phyloP scores from a whole-genome alignment of 2,888 invertebrate species.

The Tenthredo mesomela region DNA sequence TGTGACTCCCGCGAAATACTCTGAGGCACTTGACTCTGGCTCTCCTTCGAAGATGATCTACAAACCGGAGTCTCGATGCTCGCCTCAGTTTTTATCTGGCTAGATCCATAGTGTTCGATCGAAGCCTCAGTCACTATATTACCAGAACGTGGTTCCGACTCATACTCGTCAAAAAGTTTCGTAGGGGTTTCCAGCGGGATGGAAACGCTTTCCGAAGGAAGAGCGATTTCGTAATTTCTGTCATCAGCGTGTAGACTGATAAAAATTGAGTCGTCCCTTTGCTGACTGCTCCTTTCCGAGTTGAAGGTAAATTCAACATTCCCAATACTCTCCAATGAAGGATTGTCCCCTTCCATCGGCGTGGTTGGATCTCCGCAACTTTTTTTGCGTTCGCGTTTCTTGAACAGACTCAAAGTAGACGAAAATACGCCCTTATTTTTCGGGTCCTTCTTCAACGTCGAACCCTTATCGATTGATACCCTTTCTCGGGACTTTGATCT shows the following conservation, averaged over 20 bases:
- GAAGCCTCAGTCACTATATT: conserved; percentile 73
- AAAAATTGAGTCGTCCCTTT: conserved; percentile 68
- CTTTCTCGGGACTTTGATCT: conserved; percentile 76
- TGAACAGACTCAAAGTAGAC: conserved; percentile 74
- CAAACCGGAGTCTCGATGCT: conserved; percentile 62
- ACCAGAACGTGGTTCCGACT: conserved; percentile 64
- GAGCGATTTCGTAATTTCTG: conserved; percentile 67
- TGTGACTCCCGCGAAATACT: conserved; percentile 66
- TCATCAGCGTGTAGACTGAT: conserved; percentile 71
- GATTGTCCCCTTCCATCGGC: conserved; percentile 54
- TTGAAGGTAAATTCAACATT: conserved; percentile 71
- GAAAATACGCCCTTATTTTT: conserved; percentile 76
- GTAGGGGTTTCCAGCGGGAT: conserved; percentile 74
- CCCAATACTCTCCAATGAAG: conserved; percentile 70
- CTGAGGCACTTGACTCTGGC: conserved; percentile 59
- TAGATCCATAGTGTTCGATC: conserved; percentile 71
- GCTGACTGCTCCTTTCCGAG: conserved; percentile 63
- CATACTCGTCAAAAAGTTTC: conserved; percentile 73
- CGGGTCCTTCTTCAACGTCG: conserved; percentile 70
- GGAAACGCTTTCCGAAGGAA: conserved; percentile 74
- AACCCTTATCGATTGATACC: conserved; percentile 65
- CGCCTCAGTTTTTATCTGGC: conserved; percentile 63
- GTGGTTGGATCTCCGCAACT: conserved; percentile 69
- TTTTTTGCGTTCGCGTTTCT: conserved; percentile 74
- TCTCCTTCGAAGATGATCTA: conserved; percentile 60